Evolutionary conservation across 2,888 invertebrate species (phyloP), one percentile per base, ranked within the genome.

Genomic region (Eristalinus aeneus): DNA sequence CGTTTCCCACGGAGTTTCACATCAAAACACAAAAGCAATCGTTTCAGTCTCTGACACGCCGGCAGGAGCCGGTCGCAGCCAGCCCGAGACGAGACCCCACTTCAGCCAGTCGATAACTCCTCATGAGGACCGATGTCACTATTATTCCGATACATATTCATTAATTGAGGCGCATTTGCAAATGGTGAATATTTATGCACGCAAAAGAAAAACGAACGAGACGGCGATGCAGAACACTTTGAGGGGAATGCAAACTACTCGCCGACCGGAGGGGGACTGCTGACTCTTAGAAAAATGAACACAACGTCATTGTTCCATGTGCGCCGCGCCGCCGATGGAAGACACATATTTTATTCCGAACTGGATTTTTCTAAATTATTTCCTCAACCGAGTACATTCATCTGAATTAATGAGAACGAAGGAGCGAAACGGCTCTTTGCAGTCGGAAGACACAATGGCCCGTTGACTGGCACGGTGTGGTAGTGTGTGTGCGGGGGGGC

Each of bases 301-400:
- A 61, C 74, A 63, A 60, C 74, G 74, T 86, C 86, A 82, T 86
- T 82, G 86, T 86, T 78, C 82, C 61, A 78, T 81, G 39, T 46
- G 39, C 39, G 39, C n/a, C 39, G 39, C 4, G 39, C 64, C 72
- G 72, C 64, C 72, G 72, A 72, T 77, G 77, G 81, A 81, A 86
- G 74, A 81, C 27, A 27, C 27, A 27, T 77, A 86, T 86, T 86
- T 86, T 77, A 81, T 81, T 81, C 81, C 77, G 56, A 73, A 82
- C 74, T 82, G 86, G 82, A 86, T 86, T 86, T 86, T 86, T 86
- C 82, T 86, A 86, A 86, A 86, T 86, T 86, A 86, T 86, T 86
- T 86, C 82, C 82, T 74, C 82, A 71, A 86, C 82, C 73, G 64
- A 82, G 65, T 82, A 78, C 82, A 86, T 86, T 82, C 74, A 82